Evolutionary conservation across 1,140 invertebrate species (phyloP).

Genomic region (Drosophila willistoni): DNA sequence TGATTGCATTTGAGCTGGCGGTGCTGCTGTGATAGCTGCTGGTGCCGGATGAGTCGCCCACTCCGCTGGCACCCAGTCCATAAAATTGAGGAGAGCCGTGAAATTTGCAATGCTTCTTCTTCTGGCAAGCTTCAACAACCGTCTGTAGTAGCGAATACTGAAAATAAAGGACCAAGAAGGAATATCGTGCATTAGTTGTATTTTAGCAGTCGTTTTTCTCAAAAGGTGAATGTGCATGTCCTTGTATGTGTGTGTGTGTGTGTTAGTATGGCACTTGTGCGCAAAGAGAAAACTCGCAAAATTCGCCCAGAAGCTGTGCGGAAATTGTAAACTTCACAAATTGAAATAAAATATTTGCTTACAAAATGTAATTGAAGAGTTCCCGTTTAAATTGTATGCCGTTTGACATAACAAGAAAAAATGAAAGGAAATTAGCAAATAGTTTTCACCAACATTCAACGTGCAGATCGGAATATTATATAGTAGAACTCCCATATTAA

Average conservation of each 20-base stretch:
- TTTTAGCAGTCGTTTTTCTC: slow-evolving; percentile 30
- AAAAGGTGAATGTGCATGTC: neutral
- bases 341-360: slow-evolving; percentile 64
- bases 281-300: slow-evolving; percentile 44
- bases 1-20: slow-evolving; percentile 70
- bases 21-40: slow-evolving; percentile 79
- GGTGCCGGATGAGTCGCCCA: slow-evolving; percentile 72
- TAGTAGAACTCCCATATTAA: no score
- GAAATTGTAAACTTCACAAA: slow-evolving; percentile 61
- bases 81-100: slow-evolving; percentile 91
- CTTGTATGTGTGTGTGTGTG: neutral
- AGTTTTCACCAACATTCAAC: neutral
- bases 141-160: slow-evolving; percentile 96
- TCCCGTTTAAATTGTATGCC: slow-evolving; percentile 1
- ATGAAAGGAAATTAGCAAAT: neutral
- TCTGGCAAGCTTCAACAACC: slow-evolving; percentile 95
- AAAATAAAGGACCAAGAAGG: slow-evolving; percentile 42
- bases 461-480: no score
- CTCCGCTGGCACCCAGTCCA: slow-evolving; percentile 84
- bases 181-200: slow-evolving; percentile 48
- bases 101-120: slow-evolving; percentile 94
- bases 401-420: slow-evolving; percentile 2
- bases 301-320: slow-evolving; percentile 40
- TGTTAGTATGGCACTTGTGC: slow-evolving; percentile 23
- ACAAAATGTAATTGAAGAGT: slow-evolving; percentile 59